Evolutionary conservation across 1,140 invertebrate species (phyloP).

Genomic region (Rhagoletis zephyria): DNA sequence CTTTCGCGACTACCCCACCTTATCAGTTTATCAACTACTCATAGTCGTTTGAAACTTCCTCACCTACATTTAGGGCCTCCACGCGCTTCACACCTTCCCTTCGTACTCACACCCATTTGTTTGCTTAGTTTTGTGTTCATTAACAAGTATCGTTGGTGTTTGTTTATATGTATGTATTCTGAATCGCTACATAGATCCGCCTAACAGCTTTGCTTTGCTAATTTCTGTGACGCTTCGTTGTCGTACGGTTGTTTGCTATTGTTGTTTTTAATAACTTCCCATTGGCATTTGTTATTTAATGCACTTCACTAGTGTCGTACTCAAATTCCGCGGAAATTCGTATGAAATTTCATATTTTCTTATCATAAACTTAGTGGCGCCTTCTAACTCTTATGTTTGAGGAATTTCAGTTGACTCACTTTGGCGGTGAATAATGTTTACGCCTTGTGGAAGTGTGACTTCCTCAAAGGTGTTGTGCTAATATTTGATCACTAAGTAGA

Average conservation of each 20-base stretch:
- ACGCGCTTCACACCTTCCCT: too few relatives aligned
- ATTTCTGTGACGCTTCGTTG: neutral
- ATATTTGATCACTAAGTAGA: neutral
- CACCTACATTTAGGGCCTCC: too few relatives aligned
- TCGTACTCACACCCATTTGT: too few relatives aligned
- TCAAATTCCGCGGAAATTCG: neutral
- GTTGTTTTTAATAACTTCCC: neutral
- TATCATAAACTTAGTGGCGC: neutral
- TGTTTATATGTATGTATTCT: neutral
- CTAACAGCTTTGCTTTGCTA: neutral
- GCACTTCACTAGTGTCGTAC: neutral
- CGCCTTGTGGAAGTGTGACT: neutral
- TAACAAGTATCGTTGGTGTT: neutral
- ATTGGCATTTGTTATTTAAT: neutral
- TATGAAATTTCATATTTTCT: neutral
- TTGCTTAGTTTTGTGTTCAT: too few relatives aligned
- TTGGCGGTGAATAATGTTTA: neutral
- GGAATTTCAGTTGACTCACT: constrained; percentile 1
- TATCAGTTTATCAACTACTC: neutral
- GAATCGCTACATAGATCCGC: neutral
- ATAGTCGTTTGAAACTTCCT: neutral
- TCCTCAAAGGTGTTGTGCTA: neutral
- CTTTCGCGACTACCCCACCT: neutral
- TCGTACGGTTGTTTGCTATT: neutral
- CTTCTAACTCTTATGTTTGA: neutral